These are phyloP conservation scores for Lepus timidus DNA, from an alignment of 2,113 vertebrate genomes.

Conservation along the genomic window DNA sequence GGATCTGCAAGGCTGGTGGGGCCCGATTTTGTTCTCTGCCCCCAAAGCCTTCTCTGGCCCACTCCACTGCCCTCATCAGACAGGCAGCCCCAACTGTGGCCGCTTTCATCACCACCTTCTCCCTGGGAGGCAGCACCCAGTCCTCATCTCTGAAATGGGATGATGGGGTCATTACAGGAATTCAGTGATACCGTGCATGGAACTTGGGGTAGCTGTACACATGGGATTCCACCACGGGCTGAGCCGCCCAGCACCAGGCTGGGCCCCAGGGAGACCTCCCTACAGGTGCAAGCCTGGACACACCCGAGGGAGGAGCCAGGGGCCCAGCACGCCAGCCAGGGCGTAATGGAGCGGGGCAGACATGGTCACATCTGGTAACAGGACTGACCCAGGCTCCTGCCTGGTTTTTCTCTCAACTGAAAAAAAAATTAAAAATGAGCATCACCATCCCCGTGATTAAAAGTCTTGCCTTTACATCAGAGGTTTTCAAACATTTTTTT, in stretches of 20 bases:
- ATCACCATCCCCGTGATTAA: not conserved
- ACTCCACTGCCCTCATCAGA: not conserved
- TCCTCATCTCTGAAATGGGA: not conserved
- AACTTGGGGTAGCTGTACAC: not conserved
- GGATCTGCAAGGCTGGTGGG: not conserved
- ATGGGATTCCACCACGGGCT: not conserved
- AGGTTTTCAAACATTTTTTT: constrained; percentile 12
- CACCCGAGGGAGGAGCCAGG: not conserved
- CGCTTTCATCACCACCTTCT: too few species aligned
- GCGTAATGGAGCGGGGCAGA: rapidly evolving
- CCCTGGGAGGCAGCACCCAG: not conserved
- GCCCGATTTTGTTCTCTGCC: not conserved
- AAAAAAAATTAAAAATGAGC: not conserved
- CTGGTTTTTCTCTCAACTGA: not conserved
- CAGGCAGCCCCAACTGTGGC: rapidly evolving
- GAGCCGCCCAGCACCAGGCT: not conserved
- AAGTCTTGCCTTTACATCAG: not conserved
- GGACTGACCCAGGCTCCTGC: not conserved
- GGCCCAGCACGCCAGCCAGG: not conserved
- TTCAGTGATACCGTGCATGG: constrained; percentile 37
- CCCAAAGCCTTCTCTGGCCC: rapidly evolving
- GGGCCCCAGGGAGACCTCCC: not conserved
- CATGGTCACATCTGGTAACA: not conserved
- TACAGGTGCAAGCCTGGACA: not conserved
- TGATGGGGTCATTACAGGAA: not conserved